phyloP scores from a whole-genome alignment of 2,888 invertebrate species.

The Melieria omissa region DNA sequence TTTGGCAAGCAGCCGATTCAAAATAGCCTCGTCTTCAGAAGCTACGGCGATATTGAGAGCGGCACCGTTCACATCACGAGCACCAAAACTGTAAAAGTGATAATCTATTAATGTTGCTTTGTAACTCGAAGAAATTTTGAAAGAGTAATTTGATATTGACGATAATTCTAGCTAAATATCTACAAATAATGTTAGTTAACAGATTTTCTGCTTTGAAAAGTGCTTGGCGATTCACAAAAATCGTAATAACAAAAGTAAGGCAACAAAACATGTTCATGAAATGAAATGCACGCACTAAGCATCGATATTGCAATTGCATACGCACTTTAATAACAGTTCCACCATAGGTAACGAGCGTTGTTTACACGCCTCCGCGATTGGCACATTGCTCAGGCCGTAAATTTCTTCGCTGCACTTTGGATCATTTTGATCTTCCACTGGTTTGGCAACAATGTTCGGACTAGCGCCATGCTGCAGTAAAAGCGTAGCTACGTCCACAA shows the following conservation, averaged over 20 bases:
- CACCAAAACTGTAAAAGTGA: constrained; percentile 71
- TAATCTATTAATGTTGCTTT: too few relatives aligned
- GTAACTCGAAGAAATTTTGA: neutral
- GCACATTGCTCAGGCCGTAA: constrained; percentile 65
- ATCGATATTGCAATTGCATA: neutral
- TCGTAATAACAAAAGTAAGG: too few relatives aligned
- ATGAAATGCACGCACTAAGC: too few relatives aligned
- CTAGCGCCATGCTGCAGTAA: constrained; percentile 84
- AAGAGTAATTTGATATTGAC: too few relatives aligned
- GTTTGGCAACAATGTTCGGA: constrained; percentile 76
- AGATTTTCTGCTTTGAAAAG: too few relatives aligned
- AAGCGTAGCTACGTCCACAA: constrained; percentile 76
- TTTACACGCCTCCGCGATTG: constrained; percentile 66
- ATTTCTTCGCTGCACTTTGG: constrained; percentile 66
- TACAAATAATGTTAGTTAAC: too few relatives aligned
- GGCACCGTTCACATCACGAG: constrained; percentile 85
- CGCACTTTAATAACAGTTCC: constrained; percentile 63
- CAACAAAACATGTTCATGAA: too few relatives aligned
- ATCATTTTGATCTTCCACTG: constrained; percentile 66
- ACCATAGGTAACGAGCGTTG: constrained; percentile 64
- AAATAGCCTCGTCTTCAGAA: constrained; percentile 79
- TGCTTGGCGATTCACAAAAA: too few relatives aligned
- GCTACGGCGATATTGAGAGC: constrained; percentile 82
- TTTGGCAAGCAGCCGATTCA: constrained; percentile 85
- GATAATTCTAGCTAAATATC: too few relatives aligned